Conservation (phyloP, 2,113 vertebrate genomes). For the Mustela lutreola region DNA sequence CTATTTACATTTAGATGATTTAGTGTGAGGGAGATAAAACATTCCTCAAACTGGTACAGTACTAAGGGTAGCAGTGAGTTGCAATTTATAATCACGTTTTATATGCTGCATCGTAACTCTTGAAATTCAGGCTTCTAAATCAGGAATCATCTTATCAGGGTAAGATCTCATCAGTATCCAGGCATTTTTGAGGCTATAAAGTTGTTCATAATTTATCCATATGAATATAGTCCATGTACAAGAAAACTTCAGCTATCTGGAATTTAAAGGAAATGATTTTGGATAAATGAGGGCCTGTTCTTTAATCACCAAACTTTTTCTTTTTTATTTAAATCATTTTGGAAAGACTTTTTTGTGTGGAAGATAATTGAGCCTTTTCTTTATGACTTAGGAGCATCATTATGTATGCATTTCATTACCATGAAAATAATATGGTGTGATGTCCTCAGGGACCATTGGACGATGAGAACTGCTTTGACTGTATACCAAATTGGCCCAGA, state of each 20-base stretch:
- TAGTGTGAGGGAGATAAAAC: constrained; percentile 77
- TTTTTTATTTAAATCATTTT: constrained; percentile 67
- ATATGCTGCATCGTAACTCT: constrained; percentile 69
- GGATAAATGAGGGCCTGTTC: constrained; percentile 26
- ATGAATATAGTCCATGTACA: constrained; percentile 49
- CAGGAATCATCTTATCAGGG: constrained; percentile 74
- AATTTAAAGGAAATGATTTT: constrained; percentile 66
- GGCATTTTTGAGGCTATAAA: constrained; percentile 76
- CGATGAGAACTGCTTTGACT: constrained; percentile 61
- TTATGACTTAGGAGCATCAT: constrained; percentile 71
- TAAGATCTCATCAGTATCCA: constrained; percentile 80
- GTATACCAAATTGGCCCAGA: constrained; percentile 59
- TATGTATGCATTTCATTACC: constrained; percentile 77
- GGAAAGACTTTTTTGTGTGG: constrained; percentile 37
- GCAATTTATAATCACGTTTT: constrained; percentile 65
- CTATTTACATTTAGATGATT: constrained; percentile 79
- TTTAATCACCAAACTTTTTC: constrained; percentile 67
- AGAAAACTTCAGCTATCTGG: constrained; percentile 68
- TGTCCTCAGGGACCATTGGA: constrained; percentile 51
- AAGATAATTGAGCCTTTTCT: constrained; percentile 72
- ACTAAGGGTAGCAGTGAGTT: constrained; percentile 68
- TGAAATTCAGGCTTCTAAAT: constrained; percentile 76
- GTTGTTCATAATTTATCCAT: constrained; percentile 75
- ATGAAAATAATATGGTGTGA: constrained; percentile 70
- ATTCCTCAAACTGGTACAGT: constrained; percentile 72